These are phyloP conservation scores for Liasis olivaceus DNA, from an alignment of 2,797 vertebrate genomes.

Conservation along the genomic window DNA sequence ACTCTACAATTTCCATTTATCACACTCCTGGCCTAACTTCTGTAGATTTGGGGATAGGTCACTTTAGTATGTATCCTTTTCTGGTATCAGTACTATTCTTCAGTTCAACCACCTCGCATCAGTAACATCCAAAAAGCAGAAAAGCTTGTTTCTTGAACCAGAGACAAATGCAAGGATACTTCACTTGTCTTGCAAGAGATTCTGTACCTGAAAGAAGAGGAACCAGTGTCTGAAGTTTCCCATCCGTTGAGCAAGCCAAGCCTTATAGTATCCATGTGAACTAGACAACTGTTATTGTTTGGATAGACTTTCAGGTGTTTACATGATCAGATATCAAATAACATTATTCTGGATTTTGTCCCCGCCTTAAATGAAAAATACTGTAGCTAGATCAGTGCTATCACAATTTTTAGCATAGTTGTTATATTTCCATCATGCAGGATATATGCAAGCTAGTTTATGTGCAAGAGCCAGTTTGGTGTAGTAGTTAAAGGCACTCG, in stretches of 20 bases:
- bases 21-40: neutral
- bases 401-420: too few relatives aligned
- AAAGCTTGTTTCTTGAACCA: too few relatives aligned
- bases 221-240: conserved; percentile 29
- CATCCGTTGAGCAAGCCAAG: conserved; percentile 21
- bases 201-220: neutral
- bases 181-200: neutral
- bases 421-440: too few relatives aligned
- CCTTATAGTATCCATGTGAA: conserved; percentile 29
- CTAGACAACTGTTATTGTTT: conserved; percentile 22
- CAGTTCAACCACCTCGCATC: conserved; percentile 17
- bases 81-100: conserved; percentile 6
- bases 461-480: too few relatives aligned
- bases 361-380: too few relatives aligned
- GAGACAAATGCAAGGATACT: neutral
- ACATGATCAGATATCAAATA: too few relatives aligned
- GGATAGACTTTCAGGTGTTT: neutral
- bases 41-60: neutral
- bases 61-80: neutral
- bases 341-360: too few relatives aligned
- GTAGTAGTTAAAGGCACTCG: too few relatives aligned
- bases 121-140: neutral
- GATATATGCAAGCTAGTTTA: too few relatives aligned
- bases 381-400: too few relatives aligned
- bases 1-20: neutral